phyloP scores from a whole-genome alignment of 92 coral and sea anemone genomes.

The Porites rus region DNA sequence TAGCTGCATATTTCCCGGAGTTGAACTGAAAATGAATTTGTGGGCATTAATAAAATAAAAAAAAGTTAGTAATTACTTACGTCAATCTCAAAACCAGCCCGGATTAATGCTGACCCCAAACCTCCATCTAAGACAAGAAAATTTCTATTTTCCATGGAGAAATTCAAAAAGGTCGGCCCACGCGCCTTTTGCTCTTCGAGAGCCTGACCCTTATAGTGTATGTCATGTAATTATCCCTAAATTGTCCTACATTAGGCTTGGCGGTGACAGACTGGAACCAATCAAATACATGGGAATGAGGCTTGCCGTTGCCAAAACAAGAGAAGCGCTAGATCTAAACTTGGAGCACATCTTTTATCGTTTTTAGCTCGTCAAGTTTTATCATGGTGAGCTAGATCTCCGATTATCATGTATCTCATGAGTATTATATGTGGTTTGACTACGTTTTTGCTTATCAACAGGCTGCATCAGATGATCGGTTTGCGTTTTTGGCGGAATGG shows the following conservation, averaged over 20 bases:
- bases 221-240: neutral
- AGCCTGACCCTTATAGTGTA: no score
- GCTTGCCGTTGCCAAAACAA: constrained; percentile 89
- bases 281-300: constrained; percentile 71
- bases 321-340: constrained; percentile 47
- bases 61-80: constrained; percentile 37
- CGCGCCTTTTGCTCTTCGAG: no score
- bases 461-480: constrained; percentile 89
- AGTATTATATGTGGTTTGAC: neutral
- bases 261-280: constrained; percentile 37
- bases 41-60: no score
- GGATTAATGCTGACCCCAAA: constrained; percentile 76
- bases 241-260: neutral
- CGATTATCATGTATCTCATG: neutral
- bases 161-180: no score
- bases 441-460: constrained; percentile 26
- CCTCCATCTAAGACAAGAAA: constrained; percentile 89
- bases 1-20: no score
- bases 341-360: neutral
- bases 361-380: neutral
- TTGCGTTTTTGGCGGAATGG: constrained; percentile 97
- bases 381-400: constrained; percentile 69
- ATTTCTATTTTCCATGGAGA: neutral
- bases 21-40: no score
- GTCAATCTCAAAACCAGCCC: constrained; percentile 74